Conservation (phyloP, 2,797 vertebrate species). For the Taeniopygia guttata region DNA sequence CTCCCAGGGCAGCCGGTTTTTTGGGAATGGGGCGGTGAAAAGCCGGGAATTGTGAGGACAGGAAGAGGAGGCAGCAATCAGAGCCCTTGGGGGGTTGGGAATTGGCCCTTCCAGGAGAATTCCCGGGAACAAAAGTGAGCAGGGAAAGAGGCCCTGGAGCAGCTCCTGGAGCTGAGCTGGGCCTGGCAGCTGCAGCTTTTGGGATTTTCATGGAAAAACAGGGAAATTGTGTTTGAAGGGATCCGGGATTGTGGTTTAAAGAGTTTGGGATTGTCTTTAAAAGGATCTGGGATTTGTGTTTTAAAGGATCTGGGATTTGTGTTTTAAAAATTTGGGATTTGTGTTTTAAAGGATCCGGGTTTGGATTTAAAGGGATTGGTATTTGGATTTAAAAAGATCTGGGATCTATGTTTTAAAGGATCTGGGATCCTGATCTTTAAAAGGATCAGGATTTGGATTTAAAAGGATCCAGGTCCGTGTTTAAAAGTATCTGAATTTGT, state of each 20-base stretch:
- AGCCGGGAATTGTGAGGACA: neutral
- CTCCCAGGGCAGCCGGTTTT: neutral
- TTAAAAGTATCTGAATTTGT: no score
- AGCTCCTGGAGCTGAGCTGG: neutral
- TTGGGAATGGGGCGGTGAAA: neutral
- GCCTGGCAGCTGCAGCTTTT: neutral
- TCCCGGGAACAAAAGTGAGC: neutral
- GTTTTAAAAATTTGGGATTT: no score
- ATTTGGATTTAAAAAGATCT: no score
- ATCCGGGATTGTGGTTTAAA: no score
- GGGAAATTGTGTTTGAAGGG: no score
- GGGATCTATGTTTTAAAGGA: no score
- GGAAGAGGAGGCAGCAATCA: neutral
- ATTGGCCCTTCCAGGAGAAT: neutral
- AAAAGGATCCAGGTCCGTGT: neutral
- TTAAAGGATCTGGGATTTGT: no score
- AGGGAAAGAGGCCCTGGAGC: neutral
- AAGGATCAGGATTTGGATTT: neutral
- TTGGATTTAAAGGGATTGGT: no score
- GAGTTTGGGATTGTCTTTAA: fast-evolving
- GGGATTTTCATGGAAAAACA: neutral
- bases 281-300: neutral
- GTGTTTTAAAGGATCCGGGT: no score
- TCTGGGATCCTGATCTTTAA: no score
- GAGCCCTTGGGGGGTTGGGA: neutral